Evolutionary conservation across 2,888 invertebrate species (phyloP), one percentile per base, ranked within the genome.

Genomic region (Penaeus monodon): DNA sequence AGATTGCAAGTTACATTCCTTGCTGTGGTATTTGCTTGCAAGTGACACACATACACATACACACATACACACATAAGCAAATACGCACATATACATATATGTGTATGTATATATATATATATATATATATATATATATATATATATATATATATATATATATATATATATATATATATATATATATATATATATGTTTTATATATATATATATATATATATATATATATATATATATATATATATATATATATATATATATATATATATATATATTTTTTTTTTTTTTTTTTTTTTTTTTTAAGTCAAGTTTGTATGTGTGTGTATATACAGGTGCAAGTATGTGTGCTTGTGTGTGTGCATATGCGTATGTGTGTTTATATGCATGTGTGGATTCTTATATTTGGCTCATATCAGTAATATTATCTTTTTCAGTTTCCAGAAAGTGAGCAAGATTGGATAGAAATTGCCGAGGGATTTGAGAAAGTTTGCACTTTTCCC

Each of bases 41-140:
- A 33, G 33, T 33, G 33, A 1, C 33, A 1, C 6, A 44, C 12
- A 49, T 49, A 49, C 6, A 49, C 0, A 49, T 49, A 44, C 10
- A 44, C 10, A 44, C 10, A 44, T 44, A 44, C 10, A 44, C 10
- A 44, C 10, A 44, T 44, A 44, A 7, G 10, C 10, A 44, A 7
- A 44, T 44, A 44, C 10, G 10, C 10, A 44, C 10, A 44, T 44
- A 44, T 44, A 44, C 10, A 68, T 29, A 29, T 68, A 27, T 29
- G 10, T 68, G 8, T n/a, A 68, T 68, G n/a, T 68, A 68, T 27
- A 68, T 68, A 63, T 44, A 79, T 27, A 70, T 90, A 64, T 22
- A 57, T 24, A 76, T 24, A n/a, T 57, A 63, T 77, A 77, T 77
- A n/a, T 77, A 29, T 44, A 29, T 27, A 33, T 44, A 44, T 44